Base-by-base conservation (phyloP, 2,888 invertebrate genomes). In the Actias luna region DNA sequence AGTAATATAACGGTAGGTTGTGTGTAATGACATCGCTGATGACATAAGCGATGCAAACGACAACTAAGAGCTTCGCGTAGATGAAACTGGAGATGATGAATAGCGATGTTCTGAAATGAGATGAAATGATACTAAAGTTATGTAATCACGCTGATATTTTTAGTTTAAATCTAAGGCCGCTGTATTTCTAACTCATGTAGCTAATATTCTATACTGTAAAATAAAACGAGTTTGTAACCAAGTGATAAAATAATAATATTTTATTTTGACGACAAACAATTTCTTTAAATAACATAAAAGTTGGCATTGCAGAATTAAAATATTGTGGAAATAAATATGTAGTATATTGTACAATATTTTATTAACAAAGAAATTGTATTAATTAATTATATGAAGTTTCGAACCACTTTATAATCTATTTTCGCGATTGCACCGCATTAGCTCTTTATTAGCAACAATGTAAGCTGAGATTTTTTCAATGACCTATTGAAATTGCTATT, bases 81-180 rank as follows among this genome's bases (percentile, higher is more conserved):
- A 98, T 97, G 93, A 98, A 97, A 92, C 98, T 98, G 94, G 98
- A 96, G 88, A 98, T 97, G 93, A 98, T 98, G 94, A 98, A 98
- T 78, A 98, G 94, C 77, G 98, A 98, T 75, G 98, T 98, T 94
- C 98, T 98, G 95, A 70, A 94, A 94, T 78, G 81, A 70, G 82
- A 82, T 79, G 61, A 71, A 72, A 69, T 31, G 25, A 33, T 5
- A 33, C 29, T 50, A 61, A 55, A 35, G 22, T 22, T 7, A 42
- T 59, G 31, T 39, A 61, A 64, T 29, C 8, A 46, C 10, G 22
- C 8, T 22, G 10, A 2, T 8, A 46, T 18, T 42, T 8, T 18
- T 8, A 7, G 29, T 12, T 4, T 16, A 25, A 22, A 25, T 36
- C 36, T 29, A 39, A 31, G 2, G 18, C 5, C 2, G 5, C 16